Evolutionary conservation across 1,140 invertebrate species (phyloP).

Genomic region (Argopecten irradians): DNA sequence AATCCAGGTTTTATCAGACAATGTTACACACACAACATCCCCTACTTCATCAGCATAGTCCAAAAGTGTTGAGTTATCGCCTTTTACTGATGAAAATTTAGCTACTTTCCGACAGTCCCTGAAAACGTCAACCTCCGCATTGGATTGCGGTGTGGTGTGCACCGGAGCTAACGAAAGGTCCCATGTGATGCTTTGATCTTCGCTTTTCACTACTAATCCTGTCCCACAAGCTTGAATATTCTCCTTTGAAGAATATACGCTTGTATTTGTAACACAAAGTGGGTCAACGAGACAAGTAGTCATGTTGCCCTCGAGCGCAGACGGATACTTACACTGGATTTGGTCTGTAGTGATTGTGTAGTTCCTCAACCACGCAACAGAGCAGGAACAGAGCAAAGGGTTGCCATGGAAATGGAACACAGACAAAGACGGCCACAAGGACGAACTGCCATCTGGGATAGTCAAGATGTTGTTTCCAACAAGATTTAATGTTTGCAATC

Average conservation of each 20-base stretch:
- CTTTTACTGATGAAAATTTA: neutral
- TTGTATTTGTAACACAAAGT: neutral
- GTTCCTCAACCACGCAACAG: neutral
- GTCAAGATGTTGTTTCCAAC: neutral
- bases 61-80: neutral
- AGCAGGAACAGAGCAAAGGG: neutral
- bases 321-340: neutral
- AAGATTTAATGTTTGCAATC: neutral
- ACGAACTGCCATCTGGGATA: neutral
- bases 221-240: neutral
- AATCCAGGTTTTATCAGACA: neutral
- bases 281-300: neutral
- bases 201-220: neutral
- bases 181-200: neutral
- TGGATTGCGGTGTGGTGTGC: neutral
- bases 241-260: neutral
- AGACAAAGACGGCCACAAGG: neutral
- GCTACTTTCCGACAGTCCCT: neutral
- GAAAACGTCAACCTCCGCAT: neutral
- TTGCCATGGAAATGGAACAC: neutral
- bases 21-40: neutral
- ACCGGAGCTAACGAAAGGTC: neutral
- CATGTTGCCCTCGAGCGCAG: neutral
- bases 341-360: neutral
- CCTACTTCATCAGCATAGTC: neutral